These are phyloP conservation scores for Eretmocerus hayati DNA, from an alignment of 2,888 invertebrate genomes.

Conservation along the genomic window DNA sequence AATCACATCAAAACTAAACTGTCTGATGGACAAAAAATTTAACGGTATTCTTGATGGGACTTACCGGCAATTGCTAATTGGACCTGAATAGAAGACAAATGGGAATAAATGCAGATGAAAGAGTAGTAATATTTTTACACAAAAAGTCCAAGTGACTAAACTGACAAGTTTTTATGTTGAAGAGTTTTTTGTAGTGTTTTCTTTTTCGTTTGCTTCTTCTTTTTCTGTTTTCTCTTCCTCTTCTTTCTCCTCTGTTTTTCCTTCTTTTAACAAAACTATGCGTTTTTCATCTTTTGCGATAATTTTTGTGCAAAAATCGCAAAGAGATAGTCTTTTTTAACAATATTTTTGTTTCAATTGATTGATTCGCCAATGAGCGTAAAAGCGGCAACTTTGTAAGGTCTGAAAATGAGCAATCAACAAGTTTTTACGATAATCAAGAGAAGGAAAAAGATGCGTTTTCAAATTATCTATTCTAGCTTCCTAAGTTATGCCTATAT, in stretches of 20 bases:
- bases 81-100: conserved; percentile 9
- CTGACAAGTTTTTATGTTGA: conserved; percentile 27
- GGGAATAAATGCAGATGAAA: conserved; percentile 24
- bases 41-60: conserved; percentile 9
- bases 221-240: conserved; percentile 20
- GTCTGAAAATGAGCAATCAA: conserved; percentile 20
- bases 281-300: conserved; percentile 26
- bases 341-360: conserved; percentile 21
- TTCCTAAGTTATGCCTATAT: conserved; percentile 39
- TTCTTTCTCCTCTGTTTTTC: conserved; percentile 22
- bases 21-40: neutral
- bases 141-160: conserved; percentile 32
- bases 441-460: conserved; percentile 28
- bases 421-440: conserved; percentile 23
- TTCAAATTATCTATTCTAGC: conserved; percentile 41
- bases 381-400: conserved; percentile 19
- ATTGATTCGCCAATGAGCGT: conserved; percentile 20
- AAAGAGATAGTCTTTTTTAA: conserved; percentile 24
- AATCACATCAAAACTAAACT: conserved; percentile 10
- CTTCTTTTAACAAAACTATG: conserved; percentile 20
- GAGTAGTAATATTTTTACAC: conserved; percentile 41
- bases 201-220: conserved; percentile 19
- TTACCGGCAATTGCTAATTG: conserved; percentile 10
- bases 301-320: conserved; percentile 22
- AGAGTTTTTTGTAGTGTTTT: conserved; percentile 14